Evolutionary conservation across 2,797 vertebrate genomes (phyloP).

Genomic region (Diplodus sargus): DNA sequence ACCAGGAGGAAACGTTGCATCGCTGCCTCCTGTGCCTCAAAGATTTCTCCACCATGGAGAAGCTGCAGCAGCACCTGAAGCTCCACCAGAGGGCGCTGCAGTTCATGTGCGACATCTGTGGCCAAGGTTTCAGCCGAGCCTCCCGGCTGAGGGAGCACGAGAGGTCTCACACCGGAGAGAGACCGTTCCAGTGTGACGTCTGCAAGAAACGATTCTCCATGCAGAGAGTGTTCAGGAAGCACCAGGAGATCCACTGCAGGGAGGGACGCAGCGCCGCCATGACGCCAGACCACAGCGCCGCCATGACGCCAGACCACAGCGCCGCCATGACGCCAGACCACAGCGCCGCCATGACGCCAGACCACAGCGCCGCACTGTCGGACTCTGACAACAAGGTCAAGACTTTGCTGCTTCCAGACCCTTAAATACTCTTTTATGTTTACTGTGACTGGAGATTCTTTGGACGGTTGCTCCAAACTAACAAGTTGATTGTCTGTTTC

Average conservation of each 20-base stretch:
- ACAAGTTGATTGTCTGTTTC: too few species aligned
- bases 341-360: fast-evolving
- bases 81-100: slow-evolving; percentile 42
- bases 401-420: too few species aligned
- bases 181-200: slow-evolving; percentile 53
- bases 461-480: too few species aligned
- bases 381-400: neutral
- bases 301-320: too few species aligned
- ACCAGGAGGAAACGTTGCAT: slow-evolving; percentile 26
- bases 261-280: fast-evolving
- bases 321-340: too few species aligned
- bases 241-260: slow-evolving; percentile 59
- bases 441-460: too few species aligned
- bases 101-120: slow-evolving; percentile 51
- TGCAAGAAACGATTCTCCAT: slow-evolving; percentile 47
- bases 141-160: slow-evolving; percentile 51
- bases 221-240: slow-evolving; percentile 46
- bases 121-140: slow-evolving; percentile 32
- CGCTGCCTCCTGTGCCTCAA: slow-evolving; percentile 43
- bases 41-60: slow-evolving; percentile 22
- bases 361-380: neutral
- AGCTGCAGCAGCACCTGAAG: slow-evolving; percentile 49
- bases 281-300: fast-evolving
- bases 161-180: slow-evolving; percentile 61
- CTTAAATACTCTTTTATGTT: too few species aligned